Evolutionary conservation across 2,888 invertebrate species (phyloP).

Genomic region (Conomelus anceps): DNA sequence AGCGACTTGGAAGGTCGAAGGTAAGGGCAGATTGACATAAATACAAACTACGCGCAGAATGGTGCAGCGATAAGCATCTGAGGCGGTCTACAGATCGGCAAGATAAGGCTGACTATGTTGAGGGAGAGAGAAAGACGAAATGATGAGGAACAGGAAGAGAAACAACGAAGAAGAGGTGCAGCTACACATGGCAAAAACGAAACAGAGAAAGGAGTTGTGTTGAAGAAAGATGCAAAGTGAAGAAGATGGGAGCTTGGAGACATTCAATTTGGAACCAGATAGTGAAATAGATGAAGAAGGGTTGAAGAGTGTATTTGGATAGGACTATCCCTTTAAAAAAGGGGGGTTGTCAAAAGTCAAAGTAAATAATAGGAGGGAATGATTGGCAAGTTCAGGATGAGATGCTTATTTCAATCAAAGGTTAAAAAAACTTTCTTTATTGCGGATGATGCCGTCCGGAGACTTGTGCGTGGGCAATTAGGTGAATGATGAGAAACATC

Average conservation of each 20-base stretch:
- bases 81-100: not conserved
- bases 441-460: no score
- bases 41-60: slow-evolving; percentile 6
- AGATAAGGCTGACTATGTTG: not conserved
- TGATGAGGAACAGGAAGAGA: not conserved
- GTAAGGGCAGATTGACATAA: slow-evolving; percentile 3
- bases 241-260: not conserved
- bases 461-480: no score
- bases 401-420: no score
- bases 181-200: not conserved
- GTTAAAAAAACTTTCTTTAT: no score
- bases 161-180: not conserved
- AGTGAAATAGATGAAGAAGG: not conserved
- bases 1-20: not conserved
- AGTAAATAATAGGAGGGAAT: not conserved
- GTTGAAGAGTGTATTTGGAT: not conserved
- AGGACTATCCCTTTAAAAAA: not conserved
- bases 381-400: no score
- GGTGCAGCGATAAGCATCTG: slow-evolving; percentile 1
- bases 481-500: no score
- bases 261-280: not conserved
- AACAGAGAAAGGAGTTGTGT: not conserved
- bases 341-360: not conserved
- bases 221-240: not conserved
- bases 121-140: not conserved